These are phyloP conservation scores for Zaprionus tsacasi DNA, from an alignment of 1,140 invertebrate species.

Conservation along the genomic window DNA sequence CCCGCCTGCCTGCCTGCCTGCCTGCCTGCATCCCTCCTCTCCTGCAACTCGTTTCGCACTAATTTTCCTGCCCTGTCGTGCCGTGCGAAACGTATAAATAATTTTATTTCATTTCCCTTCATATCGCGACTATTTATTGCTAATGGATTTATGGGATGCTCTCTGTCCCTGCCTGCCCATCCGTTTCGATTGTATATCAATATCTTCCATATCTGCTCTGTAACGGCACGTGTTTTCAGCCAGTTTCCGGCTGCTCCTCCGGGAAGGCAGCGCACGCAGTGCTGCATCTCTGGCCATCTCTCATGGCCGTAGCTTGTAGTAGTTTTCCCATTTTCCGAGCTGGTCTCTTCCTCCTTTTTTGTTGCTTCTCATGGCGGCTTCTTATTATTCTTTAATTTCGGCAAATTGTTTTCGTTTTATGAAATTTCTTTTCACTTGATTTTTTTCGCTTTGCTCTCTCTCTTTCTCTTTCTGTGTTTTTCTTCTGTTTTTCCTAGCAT, in stretches of 20 bases:
- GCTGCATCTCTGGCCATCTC: constrained; percentile 38
- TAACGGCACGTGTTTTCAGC: constrained; percentile 70
- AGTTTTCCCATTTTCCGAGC: neutral
- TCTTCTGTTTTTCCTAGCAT: constrained; percentile 65
- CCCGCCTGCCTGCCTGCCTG: no score
- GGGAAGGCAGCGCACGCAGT: constrained; percentile 48
- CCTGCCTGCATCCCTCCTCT: no score
- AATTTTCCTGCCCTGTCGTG: constrained; percentile 80
- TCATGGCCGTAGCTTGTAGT: constrained; percentile 28
- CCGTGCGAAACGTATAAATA: constrained; percentile 80
- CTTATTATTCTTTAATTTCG: constrained; percentile 83
- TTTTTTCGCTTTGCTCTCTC: constrained; percentile 13
- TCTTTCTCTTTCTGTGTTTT: constrained; percentile 39
- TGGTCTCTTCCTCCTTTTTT: constrained; percentile 12
- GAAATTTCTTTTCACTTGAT: constrained; percentile 79
- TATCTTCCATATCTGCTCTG: constrained; percentile 59
- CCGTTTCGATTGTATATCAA: constrained; percentile 65
- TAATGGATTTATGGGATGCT: constrained; percentile 75
- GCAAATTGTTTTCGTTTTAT: constrained; percentile 83
- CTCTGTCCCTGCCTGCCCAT: constrained; percentile 14
- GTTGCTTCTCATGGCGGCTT: constrained; percentile 37
- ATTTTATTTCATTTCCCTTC: constrained; percentile 71
- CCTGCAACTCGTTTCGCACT: constrained; percentile 58
- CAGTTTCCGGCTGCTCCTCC: constrained; percentile 57
- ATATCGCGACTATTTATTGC: constrained; percentile 79